Conservation (phyloP, 1,140 invertebrate species). For the Marisa cornuarietis region DNA sequence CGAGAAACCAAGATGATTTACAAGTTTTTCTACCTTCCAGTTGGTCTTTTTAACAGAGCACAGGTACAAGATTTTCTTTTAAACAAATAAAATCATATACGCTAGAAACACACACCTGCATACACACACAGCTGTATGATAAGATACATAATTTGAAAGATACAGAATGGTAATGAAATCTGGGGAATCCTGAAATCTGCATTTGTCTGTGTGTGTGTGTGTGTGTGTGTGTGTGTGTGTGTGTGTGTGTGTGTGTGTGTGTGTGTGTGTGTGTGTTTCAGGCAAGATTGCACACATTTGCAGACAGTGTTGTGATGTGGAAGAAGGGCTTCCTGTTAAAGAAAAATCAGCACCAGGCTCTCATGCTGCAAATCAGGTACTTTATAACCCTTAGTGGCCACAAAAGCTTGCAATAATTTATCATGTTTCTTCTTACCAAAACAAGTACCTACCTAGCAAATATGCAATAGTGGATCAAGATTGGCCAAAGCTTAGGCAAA, state of each 20-base stretch:
- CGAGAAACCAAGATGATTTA: constrained; percentile 58
- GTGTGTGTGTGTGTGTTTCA: constrained; percentile 33
- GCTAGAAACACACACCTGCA: no score
- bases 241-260: constrained; percentile 4
- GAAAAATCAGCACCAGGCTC: constrained; percentile 60
- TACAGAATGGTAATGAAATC: no score
- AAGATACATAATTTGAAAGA: no score
- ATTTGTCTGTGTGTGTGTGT: no score
- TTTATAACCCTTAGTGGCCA: background rate
- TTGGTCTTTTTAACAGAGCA: constrained; percentile 65
- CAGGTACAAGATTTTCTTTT: constrained; percentile 47
- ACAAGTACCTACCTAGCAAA: no score
- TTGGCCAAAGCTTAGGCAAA: no score
- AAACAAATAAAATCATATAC: no score
- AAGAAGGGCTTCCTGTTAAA: constrained; percentile 62
- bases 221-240: background rate
- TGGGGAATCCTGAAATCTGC: no score
- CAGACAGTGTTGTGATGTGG: constrained; percentile 59
- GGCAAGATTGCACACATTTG: constrained; percentile 59
- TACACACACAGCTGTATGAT: no score
- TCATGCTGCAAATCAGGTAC: constrained; percentile 55
- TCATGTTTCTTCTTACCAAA: no score
- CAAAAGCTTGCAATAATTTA: background rate
- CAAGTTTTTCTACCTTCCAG: constrained; percentile 60
- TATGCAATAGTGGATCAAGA: no score